These are phyloP conservation scores for Nephrotoma appendiculata DNA, from an alignment of 2,888 invertebrate genomes.

Conservation along the genomic window DNA sequence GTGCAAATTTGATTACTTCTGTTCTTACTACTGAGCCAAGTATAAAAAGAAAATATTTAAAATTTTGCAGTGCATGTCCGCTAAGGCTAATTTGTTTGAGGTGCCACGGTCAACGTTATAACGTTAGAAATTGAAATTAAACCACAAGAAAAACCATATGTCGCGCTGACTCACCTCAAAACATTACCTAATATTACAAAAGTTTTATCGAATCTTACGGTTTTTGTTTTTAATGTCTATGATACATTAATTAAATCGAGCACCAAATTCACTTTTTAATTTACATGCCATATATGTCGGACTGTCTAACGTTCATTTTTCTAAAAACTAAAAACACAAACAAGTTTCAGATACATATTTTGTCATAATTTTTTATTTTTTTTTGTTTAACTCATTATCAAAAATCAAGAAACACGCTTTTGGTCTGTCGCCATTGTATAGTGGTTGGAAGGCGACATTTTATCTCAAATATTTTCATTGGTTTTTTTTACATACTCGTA, in stretches of 20 bases:
- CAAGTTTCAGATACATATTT: background rate
- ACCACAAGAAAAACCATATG: background rate
- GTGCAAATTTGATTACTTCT: no score
- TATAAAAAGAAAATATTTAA: no score
- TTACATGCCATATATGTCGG: background rate
- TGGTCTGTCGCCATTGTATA: background rate
- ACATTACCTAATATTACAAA: background rate
- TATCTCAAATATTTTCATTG: background rate
- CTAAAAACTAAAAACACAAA: background rate
- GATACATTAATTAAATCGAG: background rate
- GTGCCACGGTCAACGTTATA: no score
- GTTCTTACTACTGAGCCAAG: no score
- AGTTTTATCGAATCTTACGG: background rate
- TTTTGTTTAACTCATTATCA: background rate
- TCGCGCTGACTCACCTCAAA: background rate
- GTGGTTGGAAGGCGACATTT: background rate
- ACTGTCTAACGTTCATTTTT: background rate
- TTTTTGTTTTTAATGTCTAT: background rate
- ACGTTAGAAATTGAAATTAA: background rate
- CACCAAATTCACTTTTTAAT: background rate
- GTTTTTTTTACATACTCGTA: background rate
- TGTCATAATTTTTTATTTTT: background rate
- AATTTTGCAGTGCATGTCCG: no score
- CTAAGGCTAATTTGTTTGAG: no score
- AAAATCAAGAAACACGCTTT: background rate